Base-by-base conservation (phyloP, 2,888 invertebrate genomes). In the Troilus luridus region DNA sequence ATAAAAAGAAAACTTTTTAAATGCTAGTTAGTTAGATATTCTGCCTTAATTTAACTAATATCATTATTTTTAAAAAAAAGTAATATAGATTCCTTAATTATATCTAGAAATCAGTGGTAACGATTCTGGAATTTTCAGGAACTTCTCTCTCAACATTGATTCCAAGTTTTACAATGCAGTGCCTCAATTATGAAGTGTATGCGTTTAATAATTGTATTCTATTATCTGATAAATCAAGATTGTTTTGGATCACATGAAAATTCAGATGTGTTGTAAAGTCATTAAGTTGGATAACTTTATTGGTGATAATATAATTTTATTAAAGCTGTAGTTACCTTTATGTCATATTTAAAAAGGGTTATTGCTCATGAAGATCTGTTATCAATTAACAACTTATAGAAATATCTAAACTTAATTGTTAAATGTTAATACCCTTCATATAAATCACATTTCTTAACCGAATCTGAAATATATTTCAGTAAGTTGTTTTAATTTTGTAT, bases 241-340 rank as follows among this genome's bases (percentile, higher is more conserved):
- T 67, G 2, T 72, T 72, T 27, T 24, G 11, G 72, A 72, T n/a
- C 14, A 12, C 24, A 24, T 72, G 27, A 9, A 77, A 77, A 77
- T 77, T 6, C 41, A 19, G 27, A 41, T 14, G 12, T 41, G 41
- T 77, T 17, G 7, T 14, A 67, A 24, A 24, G 12, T 67, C 0
- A 62, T 64, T 0, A 27, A 24, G 9, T 54, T 81, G 7, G 81
- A 54, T 56, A 19, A 54, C 56, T 12, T 56, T n/a, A 56, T 21
- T 85, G 56, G 12, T 85, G 27, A 58, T 85, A n/a, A n/a, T 58
- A 12, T 85, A 11, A 56, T 11, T 85, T 85, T n/a, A 85, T 58
- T 85, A 58, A 56, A 56, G 85, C 54, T 54, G 21, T 85, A 85
- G 85, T 85, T 85, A 85, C 85, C 85, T 56, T 85, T 19, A 56